A percentile compares a stretch with the other conserved stretches of the same genome.
phyloP scores from a whole-genome alignment of 2,888 invertebrate species.

The Syritta pipiens region DNA sequence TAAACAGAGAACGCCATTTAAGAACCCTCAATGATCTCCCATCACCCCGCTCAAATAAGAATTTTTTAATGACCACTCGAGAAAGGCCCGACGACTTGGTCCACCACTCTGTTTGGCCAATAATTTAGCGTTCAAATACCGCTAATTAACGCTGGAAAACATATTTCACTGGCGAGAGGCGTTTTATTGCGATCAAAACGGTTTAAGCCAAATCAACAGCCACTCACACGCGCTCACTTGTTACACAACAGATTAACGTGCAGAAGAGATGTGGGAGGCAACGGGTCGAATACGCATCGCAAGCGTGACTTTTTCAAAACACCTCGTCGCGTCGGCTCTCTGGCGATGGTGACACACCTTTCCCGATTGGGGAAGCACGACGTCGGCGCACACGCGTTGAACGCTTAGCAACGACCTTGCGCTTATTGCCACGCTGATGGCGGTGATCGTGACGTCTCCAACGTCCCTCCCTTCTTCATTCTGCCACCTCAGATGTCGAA shows the following conservation, averaged over 20 bases:
- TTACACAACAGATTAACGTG: conserved; percentile 47
- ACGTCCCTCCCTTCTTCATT: conserved; percentile 13
- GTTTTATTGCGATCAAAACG: conserved; percentile 45
- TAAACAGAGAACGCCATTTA: too few species aligned
- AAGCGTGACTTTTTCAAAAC: conserved; percentile 16
- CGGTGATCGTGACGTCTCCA: conserved; percentile 20
- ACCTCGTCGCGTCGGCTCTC: background rate
- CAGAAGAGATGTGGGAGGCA: conserved; percentile 46
- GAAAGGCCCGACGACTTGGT: background rate
- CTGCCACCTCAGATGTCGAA: conserved; percentile 16
- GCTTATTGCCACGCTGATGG: conserved; percentile 46
- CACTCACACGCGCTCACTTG: background rate
- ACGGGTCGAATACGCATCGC: conserved; percentile 47
- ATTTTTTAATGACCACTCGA: conserved; percentile 2
- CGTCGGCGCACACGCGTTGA: conserved; percentile 56
- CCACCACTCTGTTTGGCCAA: conserved; percentile 17
- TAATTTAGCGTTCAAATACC: conserved; percentile 44
- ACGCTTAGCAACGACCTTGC: conserved; percentile 63
- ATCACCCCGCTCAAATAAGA: too few species aligned
- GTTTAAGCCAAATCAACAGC: conserved; percentile 22
- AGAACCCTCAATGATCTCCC: too few species aligned
- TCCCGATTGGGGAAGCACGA: conserved; percentile 39
- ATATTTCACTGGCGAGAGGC: conserved; percentile 16
- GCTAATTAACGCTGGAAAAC: conserved; percentile 28
- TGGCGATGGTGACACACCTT: conserved; percentile 59